Evolutionary conservation across 2,888 invertebrate species (phyloP).

Genomic region (Agriopis aurantiaria): DNA sequence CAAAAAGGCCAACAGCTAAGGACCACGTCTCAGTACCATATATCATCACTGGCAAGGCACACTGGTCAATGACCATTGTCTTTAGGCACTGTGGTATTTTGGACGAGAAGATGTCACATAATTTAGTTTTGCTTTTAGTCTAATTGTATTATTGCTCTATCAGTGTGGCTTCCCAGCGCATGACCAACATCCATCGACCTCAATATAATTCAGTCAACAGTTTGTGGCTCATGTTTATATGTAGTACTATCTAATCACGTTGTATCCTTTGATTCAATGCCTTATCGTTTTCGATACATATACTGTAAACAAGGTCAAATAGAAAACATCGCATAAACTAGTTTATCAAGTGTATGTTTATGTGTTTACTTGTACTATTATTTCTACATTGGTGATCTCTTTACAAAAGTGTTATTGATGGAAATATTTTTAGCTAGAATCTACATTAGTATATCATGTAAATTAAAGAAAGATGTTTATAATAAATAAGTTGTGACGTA

Average conservation of each 20-base stretch:
- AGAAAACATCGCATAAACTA: slow-evolving; percentile 8
- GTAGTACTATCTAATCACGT: slow-evolving; percentile 15
- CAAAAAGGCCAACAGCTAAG: too few relatives aligned
- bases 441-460: too few relatives aligned
- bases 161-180: background rate
- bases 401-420: too few relatives aligned
- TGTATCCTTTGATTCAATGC: slow-evolving; percentile 28
- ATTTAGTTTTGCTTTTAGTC: background rate
- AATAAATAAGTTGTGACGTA: too few relatives aligned
- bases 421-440: too few relatives aligned
- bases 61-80: too few relatives aligned
- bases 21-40: too few relatives aligned
- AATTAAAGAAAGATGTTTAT: too few relatives aligned
- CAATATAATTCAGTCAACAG: slow-evolving; percentile 9
- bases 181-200: slow-evolving; percentile 7
- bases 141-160: slow-evolving; percentile 5
- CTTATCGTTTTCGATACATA: slow-evolving; percentile 21
- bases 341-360: background rate
- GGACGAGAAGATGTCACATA: background rate
- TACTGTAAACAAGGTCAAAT: slow-evolving; percentile 21
- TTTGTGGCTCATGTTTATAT: slow-evolving; percentile 18
- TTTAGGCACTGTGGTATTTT: too few relatives aligned
- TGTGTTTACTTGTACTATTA: background rate
- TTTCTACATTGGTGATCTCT: background rate
- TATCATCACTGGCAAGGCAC: too few relatives aligned